These are phyloP conservation scores for Aphodius granarius DNA, from an alignment of 2,888 invertebrate genomes.

Conservation along the genomic window DNA sequence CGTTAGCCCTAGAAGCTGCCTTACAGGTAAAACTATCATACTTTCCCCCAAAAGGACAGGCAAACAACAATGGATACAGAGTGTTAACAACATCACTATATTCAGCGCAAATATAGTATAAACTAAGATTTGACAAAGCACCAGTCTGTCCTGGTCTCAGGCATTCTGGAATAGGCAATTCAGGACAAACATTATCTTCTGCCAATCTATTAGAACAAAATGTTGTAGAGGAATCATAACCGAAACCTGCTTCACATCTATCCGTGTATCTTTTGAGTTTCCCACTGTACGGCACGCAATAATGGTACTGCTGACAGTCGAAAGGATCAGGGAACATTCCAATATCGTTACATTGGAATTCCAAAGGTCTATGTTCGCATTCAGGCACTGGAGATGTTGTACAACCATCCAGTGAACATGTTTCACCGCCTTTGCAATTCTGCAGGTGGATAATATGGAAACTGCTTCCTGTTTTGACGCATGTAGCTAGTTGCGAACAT, in stretches of 20 bases:
- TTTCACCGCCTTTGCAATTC: neutral
- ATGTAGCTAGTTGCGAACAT: neutral
- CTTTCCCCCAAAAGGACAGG: conserved; percentile 20
- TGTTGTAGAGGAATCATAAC: conserved; percentile 10
- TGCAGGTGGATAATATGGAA: neutral
- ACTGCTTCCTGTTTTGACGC: neutral
- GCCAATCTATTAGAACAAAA: conserved; percentile 13
- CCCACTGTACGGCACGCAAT: conserved; percentile 16
- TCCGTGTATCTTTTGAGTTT: too few relatives aligned
- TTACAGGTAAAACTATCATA: conserved; percentile 13
- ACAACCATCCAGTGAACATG: neutral
- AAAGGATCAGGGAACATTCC: conserved; percentile 25
- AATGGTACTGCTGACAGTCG: conserved; percentile 22
- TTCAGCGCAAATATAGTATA: conserved; percentile 19
- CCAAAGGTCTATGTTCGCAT: neutral
- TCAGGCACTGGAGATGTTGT: neutral
- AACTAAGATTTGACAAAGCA: conserved; percentile 7
- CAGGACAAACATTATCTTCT: neutral
- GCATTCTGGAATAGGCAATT: conserved; percentile 9
- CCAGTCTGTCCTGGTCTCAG: neutral
- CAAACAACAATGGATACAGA: conserved; percentile 22
- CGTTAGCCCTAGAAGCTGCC: neutral
- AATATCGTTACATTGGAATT: conserved; percentile 14
- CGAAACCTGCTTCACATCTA: neutral
- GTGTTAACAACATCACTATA: neutral